Evolutionary conservation across 2,113 vertebrate genomes (phyloP).

Genomic region (Ptilonorhynchus violaceus): DNA sequence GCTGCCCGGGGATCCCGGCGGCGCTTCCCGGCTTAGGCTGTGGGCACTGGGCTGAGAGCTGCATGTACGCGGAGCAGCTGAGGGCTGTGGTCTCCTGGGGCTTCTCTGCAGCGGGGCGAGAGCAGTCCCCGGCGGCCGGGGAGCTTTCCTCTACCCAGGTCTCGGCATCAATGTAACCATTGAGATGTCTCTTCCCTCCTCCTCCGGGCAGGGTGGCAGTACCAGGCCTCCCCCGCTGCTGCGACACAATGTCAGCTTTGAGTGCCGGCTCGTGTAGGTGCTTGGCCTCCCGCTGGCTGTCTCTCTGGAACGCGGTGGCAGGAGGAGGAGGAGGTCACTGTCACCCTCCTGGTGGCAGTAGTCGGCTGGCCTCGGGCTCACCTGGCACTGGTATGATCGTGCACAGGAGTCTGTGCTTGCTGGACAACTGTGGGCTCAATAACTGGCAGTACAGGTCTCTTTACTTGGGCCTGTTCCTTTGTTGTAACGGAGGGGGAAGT

Average conservation of each 20-base stretch:
- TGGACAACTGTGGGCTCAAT: not conserved
- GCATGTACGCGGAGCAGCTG: rapidly evolving
- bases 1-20: too few relatives aligned
- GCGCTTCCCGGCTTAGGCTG: not conserved
- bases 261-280: conserved; percentile 51
- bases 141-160: not conserved
- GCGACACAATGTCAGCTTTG: conserved; percentile 61
- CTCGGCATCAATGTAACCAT: conserved; percentile 60
- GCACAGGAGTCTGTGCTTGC: not conserved
- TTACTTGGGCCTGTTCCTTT: not conserved
- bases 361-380: not conserved
- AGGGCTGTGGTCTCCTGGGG: not conserved
- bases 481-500: not conserved
- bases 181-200: conserved; percentile 47
- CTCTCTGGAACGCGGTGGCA: not conserved
- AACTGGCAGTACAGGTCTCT: not conserved
- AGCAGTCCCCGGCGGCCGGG: not conserved
- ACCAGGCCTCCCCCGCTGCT: conserved; percentile 51
- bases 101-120: rapidly evolving
- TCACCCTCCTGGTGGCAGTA: not conserved
- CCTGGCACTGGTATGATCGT: rapidly evolving
- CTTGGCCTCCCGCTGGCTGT: not conserved
- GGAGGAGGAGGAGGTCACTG: not conserved
- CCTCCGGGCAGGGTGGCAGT: conserved; percentile 60
- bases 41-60: not conserved